Evolutionary conservation across 2,113 vertebrate species (phyloP), one percentile per base, ranked within the genome.

Genomic region (Trinectes maculatus): DNA sequence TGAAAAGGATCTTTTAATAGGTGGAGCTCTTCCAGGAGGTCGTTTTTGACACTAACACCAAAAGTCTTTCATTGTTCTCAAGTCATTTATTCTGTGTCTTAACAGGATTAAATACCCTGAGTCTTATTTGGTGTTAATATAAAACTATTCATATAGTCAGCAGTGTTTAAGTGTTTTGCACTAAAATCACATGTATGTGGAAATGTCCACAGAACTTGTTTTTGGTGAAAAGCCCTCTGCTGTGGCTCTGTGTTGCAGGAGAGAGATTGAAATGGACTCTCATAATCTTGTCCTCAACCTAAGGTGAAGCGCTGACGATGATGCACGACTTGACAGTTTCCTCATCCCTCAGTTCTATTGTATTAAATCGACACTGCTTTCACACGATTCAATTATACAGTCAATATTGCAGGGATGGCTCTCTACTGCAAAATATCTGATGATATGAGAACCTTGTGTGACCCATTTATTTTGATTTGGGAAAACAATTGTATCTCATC

Each of bases 351-450:
- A 88, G 94, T 93, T 93, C 92, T 92, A 93, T 95, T 95, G 91
- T 92, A 94, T 94, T 91, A 91, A 91, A 94, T 93, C 83, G 74
- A 85, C 87, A 79, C 76, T 84, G 89, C 92, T 83, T 90, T 85
- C 75, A 87, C 85, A 92, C 88, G 89, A 95, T 93, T 93, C 91
- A 94, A 93, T 94, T 95, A 95, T 93, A 90, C 75, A 92, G 89
- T 93, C 93, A 86, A 91, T 89, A 91, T 89, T 89, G 89, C 87
- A 87, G 82, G 89, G 85, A 87, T 91, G 88, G 48, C 78, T 93
- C 92, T 89, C 90, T 87, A 89, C 82, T 40, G 79, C 82, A 90
- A 87, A 86, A 80, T 74, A 91, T 89, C 91, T 92, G 90, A 91
- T 91, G 85, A 87, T 91, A 92, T 87, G 87, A 93, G 91, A 94